Evolutionary conservation across 2,797 vertebrate genomes (phyloP).

Genomic region (Trachurus trachurus): DNA sequence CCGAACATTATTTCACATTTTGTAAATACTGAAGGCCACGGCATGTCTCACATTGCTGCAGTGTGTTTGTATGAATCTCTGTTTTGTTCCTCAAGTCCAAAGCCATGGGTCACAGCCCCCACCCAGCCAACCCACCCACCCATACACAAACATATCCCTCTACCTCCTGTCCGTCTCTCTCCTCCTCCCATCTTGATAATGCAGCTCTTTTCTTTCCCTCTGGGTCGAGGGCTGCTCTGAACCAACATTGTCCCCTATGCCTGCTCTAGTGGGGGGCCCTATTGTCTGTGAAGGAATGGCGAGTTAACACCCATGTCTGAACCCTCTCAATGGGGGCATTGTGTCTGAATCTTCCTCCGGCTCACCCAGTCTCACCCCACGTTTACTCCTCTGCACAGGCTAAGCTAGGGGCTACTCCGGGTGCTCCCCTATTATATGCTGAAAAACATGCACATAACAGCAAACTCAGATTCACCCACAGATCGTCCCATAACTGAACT

Average conservation of each 20-base stretch:
- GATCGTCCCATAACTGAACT: slow-evolving; percentile 42
- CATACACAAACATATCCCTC: slow-evolving; percentile 73
- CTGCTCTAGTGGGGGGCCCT: slow-evolving; percentile 80
- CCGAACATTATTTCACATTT: background rate
- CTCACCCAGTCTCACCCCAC: slow-evolving; percentile 76
- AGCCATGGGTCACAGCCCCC: slow-evolving; percentile 74
- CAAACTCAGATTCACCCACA: slow-evolving; percentile 58
- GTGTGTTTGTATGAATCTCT: slow-evolving; percentile 34
- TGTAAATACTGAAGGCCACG: slow-evolving; percentile 15
- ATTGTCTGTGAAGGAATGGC: slow-evolving; percentile 87
- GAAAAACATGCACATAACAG: slow-evolving; percentile 64
- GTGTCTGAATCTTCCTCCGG: slow-evolving; percentile 86
- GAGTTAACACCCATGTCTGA: slow-evolving; percentile 85
- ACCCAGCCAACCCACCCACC: slow-evolving; percentile 18
- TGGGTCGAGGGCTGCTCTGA: slow-evolving; percentile 80
- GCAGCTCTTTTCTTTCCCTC: slow-evolving; percentile 81
- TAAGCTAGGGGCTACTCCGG: slow-evolving; percentile 52
- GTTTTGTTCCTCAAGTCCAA: slow-evolving; percentile 81
- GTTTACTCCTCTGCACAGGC: slow-evolving; percentile 50
- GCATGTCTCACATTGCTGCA: background rate
- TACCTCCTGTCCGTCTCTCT: slow-evolving; percentile 57
- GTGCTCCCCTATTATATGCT: slow-evolving; percentile 54
- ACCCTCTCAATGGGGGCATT: slow-evolving; percentile 87
- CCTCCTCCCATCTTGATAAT: slow-evolving; percentile 76
- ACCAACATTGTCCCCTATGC: slow-evolving; percentile 85